Base-by-base conservation (phyloP, 2,888 invertebrate genomes). In the Melikaiella ostensackeni region DNA sequence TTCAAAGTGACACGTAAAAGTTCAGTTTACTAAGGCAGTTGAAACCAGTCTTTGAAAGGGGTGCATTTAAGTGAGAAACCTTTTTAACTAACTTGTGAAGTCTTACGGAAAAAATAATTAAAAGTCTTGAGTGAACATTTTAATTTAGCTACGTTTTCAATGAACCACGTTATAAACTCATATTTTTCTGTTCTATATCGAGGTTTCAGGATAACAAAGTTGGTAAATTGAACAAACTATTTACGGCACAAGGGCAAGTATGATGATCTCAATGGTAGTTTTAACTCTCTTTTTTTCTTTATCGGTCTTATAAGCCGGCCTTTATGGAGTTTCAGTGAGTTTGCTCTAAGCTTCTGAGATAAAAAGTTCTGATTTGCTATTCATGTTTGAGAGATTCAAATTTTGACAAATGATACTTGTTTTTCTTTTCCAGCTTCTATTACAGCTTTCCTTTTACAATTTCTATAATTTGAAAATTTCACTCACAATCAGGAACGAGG, bases 261-360 rank as follows among this genome's bases (percentile, higher is more conserved):
- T 46, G 66, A 46, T 46, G 27, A 66, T 38, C 30, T 66, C 21
- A 66, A 46, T 66, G 46, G 50, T 33, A 33, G 11, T 70, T 70
- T 50, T 30, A 70, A 70, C 21, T 70, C 50, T 70, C 3, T 35
- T 9, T n/a, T 33, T 21, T 30, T 30, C 4, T 27, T 30, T 50
- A 70, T 70, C n/a, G 70, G 50, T 33, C 50, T 50, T 70, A 50
- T 50, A 70, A 50, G 19, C 46, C 50, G 33, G 50, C 50, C 33
- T 70, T 70, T 50, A 50, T 30, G n/a, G n/a, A 70, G 30, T 70
- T 50, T 33, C 70, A 70, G 50, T 70, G 70, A 70, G n/a, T 50
- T 50, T 70, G 50, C 33, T 27, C 70, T 33, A 9, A n/a, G 9
- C 11, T 50, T 30, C 70, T 27, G 30, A 50, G 30, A 70, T 55